A percentile compares a stretch with the other conserved stretches of the same genome.
phyloP scores from a whole-genome alignment of 2,888 invertebrate species.

The Ophioninae sp. region DNA sequence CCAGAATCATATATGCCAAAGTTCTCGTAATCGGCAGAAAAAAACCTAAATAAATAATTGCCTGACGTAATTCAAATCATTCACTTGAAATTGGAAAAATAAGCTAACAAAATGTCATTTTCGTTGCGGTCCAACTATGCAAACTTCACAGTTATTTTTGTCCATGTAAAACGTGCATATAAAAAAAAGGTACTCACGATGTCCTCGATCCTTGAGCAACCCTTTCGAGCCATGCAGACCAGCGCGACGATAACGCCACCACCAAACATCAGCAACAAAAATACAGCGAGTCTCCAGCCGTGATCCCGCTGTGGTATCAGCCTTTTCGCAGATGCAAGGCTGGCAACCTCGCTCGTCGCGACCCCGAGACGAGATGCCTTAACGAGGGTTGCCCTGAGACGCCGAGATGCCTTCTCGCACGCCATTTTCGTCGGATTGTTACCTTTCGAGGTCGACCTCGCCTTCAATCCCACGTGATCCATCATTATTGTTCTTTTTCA shows the following conservation, averaged over 20 bases:
- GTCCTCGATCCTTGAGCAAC: slow-evolving; percentile 78
- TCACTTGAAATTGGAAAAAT: too few relatives aligned
- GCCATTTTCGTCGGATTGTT: slow-evolving; percentile 76
- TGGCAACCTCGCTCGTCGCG: slow-evolving; percentile 74
- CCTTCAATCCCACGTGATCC: slow-evolving; percentile 77
- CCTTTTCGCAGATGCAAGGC: slow-evolving; percentile 74
- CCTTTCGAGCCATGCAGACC: slow-evolving; percentile 77
- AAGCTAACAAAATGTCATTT: too few relatives aligned
- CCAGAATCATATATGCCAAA: too few relatives aligned
- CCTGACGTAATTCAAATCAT: too few relatives aligned
- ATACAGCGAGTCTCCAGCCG: slow-evolving; percentile 78
- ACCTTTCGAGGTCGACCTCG: slow-evolving; percentile 72
- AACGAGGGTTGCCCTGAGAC: slow-evolving; percentile 75
- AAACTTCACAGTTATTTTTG: neutral
- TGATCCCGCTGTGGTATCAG: slow-evolving; percentile 78
- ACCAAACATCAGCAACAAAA: slow-evolving; percentile 77
- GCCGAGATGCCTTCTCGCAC: slow-evolving; percentile 77
- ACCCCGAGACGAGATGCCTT: slow-evolving; percentile 78
- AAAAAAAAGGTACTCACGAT: slow-evolving; percentile 74
- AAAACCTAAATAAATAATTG: too few relatives aligned
- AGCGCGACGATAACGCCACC: slow-evolving; percentile 78
- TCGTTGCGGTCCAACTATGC: too few relatives aligned
- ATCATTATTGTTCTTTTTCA: slow-evolving; percentile 57
- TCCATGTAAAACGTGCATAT: neutral
- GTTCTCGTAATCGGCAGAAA: too few relatives aligned